Percentiles rank a stretch among this genome's conserved stretches.
phyloP scores from a whole-genome alignment of 2,888 invertebrate species.

The Athalia cordata region DNA sequence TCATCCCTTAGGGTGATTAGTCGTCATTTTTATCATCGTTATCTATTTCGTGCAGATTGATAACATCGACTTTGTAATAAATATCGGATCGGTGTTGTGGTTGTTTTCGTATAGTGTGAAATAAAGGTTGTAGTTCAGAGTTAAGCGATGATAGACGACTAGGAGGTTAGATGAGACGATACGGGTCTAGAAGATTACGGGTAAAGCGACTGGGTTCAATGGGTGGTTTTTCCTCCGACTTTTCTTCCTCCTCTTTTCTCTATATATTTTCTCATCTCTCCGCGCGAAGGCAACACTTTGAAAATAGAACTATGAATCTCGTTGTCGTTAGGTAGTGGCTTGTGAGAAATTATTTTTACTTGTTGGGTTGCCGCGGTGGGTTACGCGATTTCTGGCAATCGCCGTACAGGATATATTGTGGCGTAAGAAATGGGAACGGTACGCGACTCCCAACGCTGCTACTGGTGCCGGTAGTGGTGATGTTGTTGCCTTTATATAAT shows the following conservation, averaged over 20 bases:
- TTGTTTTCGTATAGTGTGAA: not conserved
- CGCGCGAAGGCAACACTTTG: conserved; percentile 26
- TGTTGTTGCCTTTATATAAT: no score
- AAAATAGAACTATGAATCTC: conserved; percentile 40
- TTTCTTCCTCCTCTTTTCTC: not conserved
- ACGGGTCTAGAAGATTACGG: not conserved
- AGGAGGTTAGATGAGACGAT: conserved; percentile 17
- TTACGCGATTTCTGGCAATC: conserved; percentile 40
- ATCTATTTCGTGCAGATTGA: no score
- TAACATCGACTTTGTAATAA: no score
- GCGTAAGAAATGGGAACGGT: not conserved
- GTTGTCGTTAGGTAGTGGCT: conserved; percentile 28
- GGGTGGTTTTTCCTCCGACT: not conserved
- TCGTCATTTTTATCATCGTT: no score
- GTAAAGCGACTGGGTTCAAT: conserved; percentile 30
- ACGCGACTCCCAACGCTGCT: no score
- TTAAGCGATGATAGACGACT: conserved; percentile 9
- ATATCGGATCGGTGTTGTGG: no score
- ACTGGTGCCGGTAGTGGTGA: no score
- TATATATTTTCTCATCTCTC: not conserved
- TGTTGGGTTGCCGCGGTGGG: conserved; percentile 19
- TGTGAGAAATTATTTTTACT: conserved; percentile 38
- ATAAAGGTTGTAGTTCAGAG: not conserved
- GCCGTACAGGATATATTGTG: not conserved
- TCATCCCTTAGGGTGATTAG: no score